Evolutionary conservation across 2,113 vertebrate genomes (phyloP).

Genomic region (Ctenomys sociabilis): DNA sequence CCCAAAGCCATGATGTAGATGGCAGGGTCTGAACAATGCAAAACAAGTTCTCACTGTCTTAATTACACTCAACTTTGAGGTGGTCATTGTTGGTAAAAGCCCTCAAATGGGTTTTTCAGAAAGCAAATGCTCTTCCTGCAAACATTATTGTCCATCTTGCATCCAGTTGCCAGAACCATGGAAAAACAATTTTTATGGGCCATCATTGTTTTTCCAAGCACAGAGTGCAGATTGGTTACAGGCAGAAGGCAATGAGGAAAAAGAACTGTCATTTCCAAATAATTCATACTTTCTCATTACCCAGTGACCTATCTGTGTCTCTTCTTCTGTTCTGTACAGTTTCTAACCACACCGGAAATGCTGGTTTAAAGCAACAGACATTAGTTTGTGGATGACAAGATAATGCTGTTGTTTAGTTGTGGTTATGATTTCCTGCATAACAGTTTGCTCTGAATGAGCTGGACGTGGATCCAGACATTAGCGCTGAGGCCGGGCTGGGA

Average conservation of each 20-base stretch:
- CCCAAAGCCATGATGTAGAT: slow-evolving; percentile 5
- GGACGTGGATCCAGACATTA: not conserved
- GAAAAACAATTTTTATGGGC: slow-evolving; percentile 62
- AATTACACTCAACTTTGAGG: slow-evolving; percentile 43
- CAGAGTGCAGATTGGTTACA: slow-evolving; percentile 46
- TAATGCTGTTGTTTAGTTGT: slow-evolving; percentile 46
- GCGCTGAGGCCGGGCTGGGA: not conserved
- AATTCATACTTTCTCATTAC: slow-evolving; percentile 51
- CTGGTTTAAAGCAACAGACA: slow-evolving; percentile 51
- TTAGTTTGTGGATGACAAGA: slow-evolving; percentile 45
- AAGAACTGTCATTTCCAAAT: slow-evolving; percentile 53
- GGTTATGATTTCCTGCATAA: not conserved
- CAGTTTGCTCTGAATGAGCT: slow-evolving; percentile 10
- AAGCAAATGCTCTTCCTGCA: slow-evolving; percentile 63
- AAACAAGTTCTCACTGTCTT: slow-evolving; percentile 37
- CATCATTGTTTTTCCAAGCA: slow-evolving; percentile 28
- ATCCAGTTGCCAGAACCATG: slow-evolving; percentile 55
- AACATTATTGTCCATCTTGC: slow-evolving; percentile 27
- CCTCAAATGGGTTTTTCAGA: slow-evolving; percentile 57
- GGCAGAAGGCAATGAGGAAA: slow-evolving; percentile 44
- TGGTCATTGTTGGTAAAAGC: slow-evolving; percentile 52
- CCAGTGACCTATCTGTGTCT: not conserved
- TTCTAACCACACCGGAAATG: not conserved
- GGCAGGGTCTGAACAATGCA: not conserved
- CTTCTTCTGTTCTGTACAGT: not conserved